Evolutionary conservation across 2,113 vertebrate species (phyloP), one percentile per base, ranked within the genome.

Genomic region (Percopsis transmontana): DNA sequence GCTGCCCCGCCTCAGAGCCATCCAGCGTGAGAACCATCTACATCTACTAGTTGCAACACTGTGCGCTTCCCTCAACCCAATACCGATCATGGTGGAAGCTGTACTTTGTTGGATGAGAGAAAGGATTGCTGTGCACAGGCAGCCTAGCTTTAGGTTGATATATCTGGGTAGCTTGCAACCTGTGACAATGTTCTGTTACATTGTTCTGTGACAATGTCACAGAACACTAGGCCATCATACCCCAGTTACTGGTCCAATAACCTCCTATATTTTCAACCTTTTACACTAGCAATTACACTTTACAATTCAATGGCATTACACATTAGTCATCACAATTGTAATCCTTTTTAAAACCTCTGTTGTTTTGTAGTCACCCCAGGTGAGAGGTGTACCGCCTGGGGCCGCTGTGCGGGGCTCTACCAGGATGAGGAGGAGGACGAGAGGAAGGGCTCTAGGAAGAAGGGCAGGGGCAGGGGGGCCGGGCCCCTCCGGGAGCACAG

Each of bases 1-100:
- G 75, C 93, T 97, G 85, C 95, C 95, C 42, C 95, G 97, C 66
- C 95, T 99, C 63, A 91, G 97, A 80, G 97, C 97, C 86, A 98
- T 98, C 87, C 97, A 98, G 74, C 91, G 97, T 99, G 88, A 94
- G 95, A 72, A 1, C 15, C 45, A 20, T 5, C 1, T 5, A 0
- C 18, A 23, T 18, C 45, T 21, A 11, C 9, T 14, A 15, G 33
- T 21, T 13, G 20, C 33, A 0, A 23, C n/a, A n/a, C n/a, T n/a
- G n/a, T n/a, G n/a, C n/a, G n/a, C n/a, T n/a, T n/a, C n/a, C 19
- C 18, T 18, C 50, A 18, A 21, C 6, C 27, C 27, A 33, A 33
- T n/a, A n/a, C n/a, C n/a, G n/a, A n/a, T 33, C 27, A 33, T 7
- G 8, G 27, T 33, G 27, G n/a, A n/a, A n/a, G n/a, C n/a, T n/a